A percentile compares a stretch with the other conserved stretches of the same genome.
These are phyloP conservation scores for Oscheius myriophilus DNA, from an alignment of 2,888 invertebrate species.

Conservation along the genomic window DNA sequence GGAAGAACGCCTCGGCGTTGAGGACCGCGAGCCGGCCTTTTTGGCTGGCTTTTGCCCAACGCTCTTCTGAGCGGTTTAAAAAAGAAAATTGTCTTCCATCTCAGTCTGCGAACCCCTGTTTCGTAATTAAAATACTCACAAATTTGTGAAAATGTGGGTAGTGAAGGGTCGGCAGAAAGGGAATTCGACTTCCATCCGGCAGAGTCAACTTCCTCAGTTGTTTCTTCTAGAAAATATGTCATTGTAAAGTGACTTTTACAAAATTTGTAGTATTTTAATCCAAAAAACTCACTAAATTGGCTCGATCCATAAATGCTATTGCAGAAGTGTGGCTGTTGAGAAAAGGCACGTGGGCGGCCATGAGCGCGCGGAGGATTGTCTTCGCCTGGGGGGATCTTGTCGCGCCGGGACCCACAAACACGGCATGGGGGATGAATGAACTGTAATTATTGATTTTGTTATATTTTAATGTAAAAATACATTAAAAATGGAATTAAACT, in stretches of 20 bases:
- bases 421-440: slow-evolving; percentile 44
- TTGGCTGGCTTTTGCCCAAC: too few species aligned
- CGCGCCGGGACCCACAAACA: slow-evolving; percentile 49
- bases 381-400: slow-evolving; percentile 44
- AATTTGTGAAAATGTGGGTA: slow-evolving; percentile 59
- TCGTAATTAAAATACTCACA: too few species aligned
- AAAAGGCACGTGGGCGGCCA: slow-evolving; percentile 52
- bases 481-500: slow-evolving; percentile 1
- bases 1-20: too few species aligned
- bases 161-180: slow-evolving; percentile 56
- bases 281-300: slow-evolving; percentile 37
- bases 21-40: too few species aligned
- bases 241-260: background rate
- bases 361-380: slow-evolving; percentile 45
- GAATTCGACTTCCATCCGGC: slow-evolving; percentile 49
- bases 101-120: too few species aligned
- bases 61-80: too few species aligned
- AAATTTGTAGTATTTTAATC: background rate
- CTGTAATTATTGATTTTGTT: slow-evolving; percentile 1
- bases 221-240: slow-evolving; percentile 41
- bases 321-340: slow-evolving; percentile 47
- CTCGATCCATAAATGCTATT: slow-evolving; percentile 51
- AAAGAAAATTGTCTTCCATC: too few species aligned
- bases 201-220: slow-evolving; percentile 49
- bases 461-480: background rate